Percentiles rank a stretch among this genome's conserved stretches.
phyloP scores from a whole-genome alignment of 2,113 vertebrate species.

The Zosterops borbonicus region DNA sequence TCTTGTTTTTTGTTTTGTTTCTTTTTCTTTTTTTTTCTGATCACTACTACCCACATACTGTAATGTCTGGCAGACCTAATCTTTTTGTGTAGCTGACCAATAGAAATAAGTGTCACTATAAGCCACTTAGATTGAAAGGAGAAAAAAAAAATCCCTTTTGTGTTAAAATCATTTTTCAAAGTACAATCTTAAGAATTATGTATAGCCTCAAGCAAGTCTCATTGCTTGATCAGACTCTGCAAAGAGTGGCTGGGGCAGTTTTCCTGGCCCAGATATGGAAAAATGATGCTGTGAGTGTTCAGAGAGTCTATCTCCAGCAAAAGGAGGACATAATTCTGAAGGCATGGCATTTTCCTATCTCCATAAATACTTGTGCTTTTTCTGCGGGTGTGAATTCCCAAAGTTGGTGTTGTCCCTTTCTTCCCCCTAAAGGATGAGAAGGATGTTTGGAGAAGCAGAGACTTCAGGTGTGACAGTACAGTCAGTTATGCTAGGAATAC shows the following conservation, averaged over 20 bases:
- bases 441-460: conserved; percentile 32
- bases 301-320: conserved; percentile 3
- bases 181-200: background rate
- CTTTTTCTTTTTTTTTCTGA: background rate
- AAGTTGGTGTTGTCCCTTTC: background rate
- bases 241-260: background rate
- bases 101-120: background rate
- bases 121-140: background rate
- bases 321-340: conserved; percentile 30
- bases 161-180: background rate
- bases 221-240: background rate
- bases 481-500: conserved; percentile 4
- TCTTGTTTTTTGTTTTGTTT: background rate
- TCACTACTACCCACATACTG: background rate
- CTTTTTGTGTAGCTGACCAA: background rate
- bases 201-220: background rate
- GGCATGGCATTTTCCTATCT: conserved; percentile 22
- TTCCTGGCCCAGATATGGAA: background rate
- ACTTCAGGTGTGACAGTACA: conserved; percentile 35
- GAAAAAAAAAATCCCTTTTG: background rate
- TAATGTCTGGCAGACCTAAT: background rate
- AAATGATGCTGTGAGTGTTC: background rate
- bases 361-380: conserved; percentile 14
- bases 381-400: conserved; percentile 43
- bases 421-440: background rate